Conservation (phyloP, 1,140 invertebrate species). For the Contarinia nasturtii region DNA sequence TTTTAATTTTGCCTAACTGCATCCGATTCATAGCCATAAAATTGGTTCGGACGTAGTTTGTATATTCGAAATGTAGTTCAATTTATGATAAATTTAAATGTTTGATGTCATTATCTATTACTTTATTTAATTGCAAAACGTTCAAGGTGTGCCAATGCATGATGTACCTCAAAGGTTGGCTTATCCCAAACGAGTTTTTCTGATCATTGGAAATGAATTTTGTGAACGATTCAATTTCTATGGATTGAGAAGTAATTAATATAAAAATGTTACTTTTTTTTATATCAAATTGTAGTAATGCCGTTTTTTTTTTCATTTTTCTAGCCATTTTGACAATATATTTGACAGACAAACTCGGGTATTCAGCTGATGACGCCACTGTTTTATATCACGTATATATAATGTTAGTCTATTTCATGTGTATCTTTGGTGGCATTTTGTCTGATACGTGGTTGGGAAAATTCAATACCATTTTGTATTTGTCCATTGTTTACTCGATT, state of each 20-base stretch:
- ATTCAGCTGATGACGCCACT: constrained; percentile 43
- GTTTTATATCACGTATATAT: constrained; percentile 67
- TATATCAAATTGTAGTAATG: too few relatives aligned
- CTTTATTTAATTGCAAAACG: too few relatives aligned
- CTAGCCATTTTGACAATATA: constrained; percentile 63
- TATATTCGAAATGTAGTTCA: too few relatives aligned
- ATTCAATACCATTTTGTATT: constrained; percentile 52
- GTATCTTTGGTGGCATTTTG: constrained; percentile 68
- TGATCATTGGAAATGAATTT: constrained; percentile 69
- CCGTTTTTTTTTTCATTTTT: constrained; percentile 12
- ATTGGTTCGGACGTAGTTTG: too few relatives aligned
- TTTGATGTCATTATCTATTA: too few relatives aligned
- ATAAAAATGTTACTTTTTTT: not conserved
- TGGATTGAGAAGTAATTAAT: constrained; percentile 57
- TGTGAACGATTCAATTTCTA: constrained; percentile 73
- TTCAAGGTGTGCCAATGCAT: too few relatives aligned
- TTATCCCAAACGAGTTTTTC: constrained; percentile 56
- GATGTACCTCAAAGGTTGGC: constrained; percentile 1
- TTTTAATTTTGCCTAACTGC: too few relatives aligned
- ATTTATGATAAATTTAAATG: too few relatives aligned
- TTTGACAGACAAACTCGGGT: constrained; percentile 44
- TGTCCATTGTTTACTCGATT: constrained; percentile 48
- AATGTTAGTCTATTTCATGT: constrained; percentile 74
- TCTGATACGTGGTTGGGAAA: constrained; percentile 76
- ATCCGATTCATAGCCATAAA: too few relatives aligned